These are phyloP conservation scores for Enteromius fasciolatus DNA, from an alignment of 2,797 vertebrate genomes.

Conservation along the genomic window DNA sequence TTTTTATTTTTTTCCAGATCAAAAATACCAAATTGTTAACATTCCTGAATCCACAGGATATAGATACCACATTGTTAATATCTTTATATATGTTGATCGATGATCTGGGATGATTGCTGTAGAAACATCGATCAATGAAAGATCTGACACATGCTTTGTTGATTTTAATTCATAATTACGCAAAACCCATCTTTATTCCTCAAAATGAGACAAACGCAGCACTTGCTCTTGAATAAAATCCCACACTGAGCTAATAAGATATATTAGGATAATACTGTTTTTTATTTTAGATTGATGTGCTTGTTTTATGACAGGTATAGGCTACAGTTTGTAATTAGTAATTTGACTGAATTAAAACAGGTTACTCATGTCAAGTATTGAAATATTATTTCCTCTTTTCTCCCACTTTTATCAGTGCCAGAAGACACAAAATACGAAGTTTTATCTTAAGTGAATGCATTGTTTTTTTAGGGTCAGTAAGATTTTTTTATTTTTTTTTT, in stretches of 20 bases:
- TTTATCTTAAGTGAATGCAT: no score
- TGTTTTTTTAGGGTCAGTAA: no score
- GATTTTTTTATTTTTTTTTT: no score
- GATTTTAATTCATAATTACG: neutral
- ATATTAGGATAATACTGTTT: neutral
- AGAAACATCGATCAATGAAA: neutral
- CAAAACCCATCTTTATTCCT: neutral
- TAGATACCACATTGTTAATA: no score
- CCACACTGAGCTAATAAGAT: neutral
- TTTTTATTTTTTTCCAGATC: no score
- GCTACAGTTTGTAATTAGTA: neutral
- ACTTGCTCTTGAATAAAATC: neutral
- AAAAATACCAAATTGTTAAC: no score
- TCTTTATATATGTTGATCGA: slow-evolving; percentile 40
- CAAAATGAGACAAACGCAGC: neutral
- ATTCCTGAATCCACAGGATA: no score
- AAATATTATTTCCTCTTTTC: no score
- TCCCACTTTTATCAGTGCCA: no score
- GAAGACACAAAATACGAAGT: no score
- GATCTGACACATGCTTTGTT: neutral
- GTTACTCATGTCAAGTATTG: neutral
- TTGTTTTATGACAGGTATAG: neutral
- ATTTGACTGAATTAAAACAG: neutral
- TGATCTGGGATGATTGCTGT: slow-evolving; percentile 1
- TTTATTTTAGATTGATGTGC: neutral